Conservation (phyloP, 37 sponge, comb jelly and placozoan genomes). For the Ianthella basta region DNA sequence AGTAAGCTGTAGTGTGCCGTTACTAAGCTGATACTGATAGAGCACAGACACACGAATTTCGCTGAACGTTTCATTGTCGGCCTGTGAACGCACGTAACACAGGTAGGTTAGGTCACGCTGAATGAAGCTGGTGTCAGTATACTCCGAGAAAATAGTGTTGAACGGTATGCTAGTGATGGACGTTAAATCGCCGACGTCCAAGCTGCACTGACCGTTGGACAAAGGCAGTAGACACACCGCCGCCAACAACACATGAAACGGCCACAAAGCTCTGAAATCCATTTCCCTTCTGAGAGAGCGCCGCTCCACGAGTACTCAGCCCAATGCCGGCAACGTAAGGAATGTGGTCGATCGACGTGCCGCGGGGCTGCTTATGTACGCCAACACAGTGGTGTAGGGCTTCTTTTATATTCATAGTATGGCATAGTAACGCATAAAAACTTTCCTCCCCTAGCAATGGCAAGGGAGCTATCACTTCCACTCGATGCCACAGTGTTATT, state of each 20-base stretch:
- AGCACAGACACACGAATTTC: not conserved
- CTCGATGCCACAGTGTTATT: too few relatives aligned
- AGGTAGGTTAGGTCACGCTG: not conserved
- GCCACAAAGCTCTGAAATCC: too few relatives aligned
- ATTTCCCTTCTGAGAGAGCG: too few relatives aligned
- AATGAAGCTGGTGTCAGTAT: not conserved
- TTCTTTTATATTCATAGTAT: too few relatives aligned
- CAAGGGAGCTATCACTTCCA: too few relatives aligned
- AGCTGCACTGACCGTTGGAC: not conserved
- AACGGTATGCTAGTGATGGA: not conserved
- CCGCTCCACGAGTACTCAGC: too few relatives aligned
- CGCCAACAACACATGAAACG: not conserved
- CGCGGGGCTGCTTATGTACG: too few relatives aligned
- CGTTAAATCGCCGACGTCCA: not conserved
- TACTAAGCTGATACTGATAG: not conserved
- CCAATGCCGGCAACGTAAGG: too few relatives aligned
- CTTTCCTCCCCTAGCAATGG: too few relatives aligned
- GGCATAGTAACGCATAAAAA: too few relatives aligned
- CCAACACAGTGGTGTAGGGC: too few relatives aligned
- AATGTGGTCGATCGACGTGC: too few relatives aligned
- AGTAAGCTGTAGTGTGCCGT: not conserved
- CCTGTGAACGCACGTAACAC: not conserved
- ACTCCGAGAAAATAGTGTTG: not conserved
- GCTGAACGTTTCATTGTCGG: slow-evolving; percentile 1
- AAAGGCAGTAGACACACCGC: not conserved